Base-by-base conservation (phyloP, 2,113 vertebrate genomes). In the Sceloporus tristichus region DNA sequence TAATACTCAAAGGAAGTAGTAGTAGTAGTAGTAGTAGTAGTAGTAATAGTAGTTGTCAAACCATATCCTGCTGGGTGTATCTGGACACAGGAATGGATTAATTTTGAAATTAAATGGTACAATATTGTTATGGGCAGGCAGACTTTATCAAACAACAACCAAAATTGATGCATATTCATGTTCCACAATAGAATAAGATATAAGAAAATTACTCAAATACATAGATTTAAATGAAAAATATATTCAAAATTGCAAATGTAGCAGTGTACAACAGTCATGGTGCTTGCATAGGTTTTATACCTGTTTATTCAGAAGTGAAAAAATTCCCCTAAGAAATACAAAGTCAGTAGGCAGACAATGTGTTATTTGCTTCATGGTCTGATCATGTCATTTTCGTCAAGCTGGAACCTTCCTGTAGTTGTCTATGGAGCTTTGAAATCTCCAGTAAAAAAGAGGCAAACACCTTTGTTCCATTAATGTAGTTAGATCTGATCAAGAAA, bases 381-480 rank as follows among this genome's bases (percentile, higher is more conserved):
- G 34, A 9, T 86, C 87, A 80, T 78, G 66, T 79, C 23, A 59
- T 70, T 18, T 14, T 84, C 18, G 59, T 62, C 1, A 0, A 59
- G 5, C 62, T 71, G 70, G 84, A 88, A 83, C 54, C 65, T 78
- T 78, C 2, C 0, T 8, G 1, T n/a, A 65, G 85, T 66, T 85
- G 80, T 38, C 0, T 29, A 40, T 94, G 93, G 75, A 97, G 92
- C 83, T 97, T 95, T 81, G 97, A 94, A 79, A 98, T 77, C 89
- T 98, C 97, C 80, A 96, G 71, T 91, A 97, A 96, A 88, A 96
- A 97, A 66, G 90, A 89, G 83, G 95, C 97, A 90, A 97, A 97
- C 29, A 95, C 40, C 90, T 98, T 97, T 78, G 95, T 96, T 90
- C 97, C 97, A 84, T 96, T 87, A 86, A 97, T 97, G 88, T 97